Percentiles rank a stretch among this genome's conserved stretches.
Conservation (phyloP, 2,888 invertebrate genomes). For the Phengaris arion region DNA sequence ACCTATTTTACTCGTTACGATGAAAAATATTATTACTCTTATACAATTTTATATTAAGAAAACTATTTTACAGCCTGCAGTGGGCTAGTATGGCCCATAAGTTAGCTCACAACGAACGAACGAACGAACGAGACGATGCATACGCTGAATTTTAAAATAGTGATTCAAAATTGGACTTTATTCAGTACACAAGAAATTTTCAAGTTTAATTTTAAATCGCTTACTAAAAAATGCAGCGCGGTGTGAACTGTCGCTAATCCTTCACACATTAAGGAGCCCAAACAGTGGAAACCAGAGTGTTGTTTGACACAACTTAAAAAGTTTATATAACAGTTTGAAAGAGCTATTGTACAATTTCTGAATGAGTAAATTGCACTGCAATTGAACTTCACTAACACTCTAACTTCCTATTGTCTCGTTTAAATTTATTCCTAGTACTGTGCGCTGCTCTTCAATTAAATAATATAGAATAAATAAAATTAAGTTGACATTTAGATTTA, state of each 20-base stretch:
- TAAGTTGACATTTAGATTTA: background rate
- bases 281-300: too few species aligned
- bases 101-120: too few species aligned
- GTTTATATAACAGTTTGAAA: background rate
- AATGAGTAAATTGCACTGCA: background rate
- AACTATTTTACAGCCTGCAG: background rate
- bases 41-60: background rate
- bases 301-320: too few species aligned
- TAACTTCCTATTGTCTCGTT: conserved; percentile 7
- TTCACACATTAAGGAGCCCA: too few species aligned
- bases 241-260: too few species aligned
- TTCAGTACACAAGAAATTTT: too few species aligned
- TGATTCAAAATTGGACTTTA: too few species aligned
- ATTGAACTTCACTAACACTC: background rate
- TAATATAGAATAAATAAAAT: background rate
- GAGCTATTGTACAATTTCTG: background rate
- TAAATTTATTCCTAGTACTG: background rate
- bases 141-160: too few species aligned
- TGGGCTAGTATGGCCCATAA: background rate
- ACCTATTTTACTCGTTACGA: background rate
- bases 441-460: background rate
- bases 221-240: too few species aligned
- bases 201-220: too few species aligned
- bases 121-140: too few species aligned
- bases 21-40: background rate